Percentiles rank a stretch among this genome's conserved stretches.
Conservation (phyloP, 1,140 invertebrate genomes). For the Drosophila watanabei region DNA sequence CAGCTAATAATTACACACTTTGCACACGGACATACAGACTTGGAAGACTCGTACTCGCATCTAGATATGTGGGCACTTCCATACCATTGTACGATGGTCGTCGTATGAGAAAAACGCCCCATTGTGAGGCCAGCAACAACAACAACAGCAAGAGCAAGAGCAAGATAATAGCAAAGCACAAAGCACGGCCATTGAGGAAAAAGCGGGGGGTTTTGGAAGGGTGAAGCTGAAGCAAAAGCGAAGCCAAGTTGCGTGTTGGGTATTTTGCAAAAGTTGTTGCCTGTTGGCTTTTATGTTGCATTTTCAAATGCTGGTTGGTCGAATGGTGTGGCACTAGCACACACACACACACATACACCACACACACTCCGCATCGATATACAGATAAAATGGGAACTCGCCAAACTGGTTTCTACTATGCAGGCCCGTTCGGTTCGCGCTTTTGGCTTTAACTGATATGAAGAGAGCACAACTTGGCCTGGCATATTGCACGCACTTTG, state of each 20-base stretch:
- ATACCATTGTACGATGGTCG: slow-evolving; percentile 34
- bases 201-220: background rate
- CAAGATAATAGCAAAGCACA: slow-evolving; percentile 54
- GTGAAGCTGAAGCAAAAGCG: slow-evolving; percentile 20
- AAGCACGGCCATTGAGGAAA: slow-evolving; percentile 67
- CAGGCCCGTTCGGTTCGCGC: slow-evolving; percentile 69
- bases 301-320: slow-evolving; percentile 83
- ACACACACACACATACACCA: slow-evolving; percentile 26
- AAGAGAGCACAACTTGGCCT: slow-evolving; percentile 46
- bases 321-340: slow-evolving; percentile 61
- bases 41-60: slow-evolving; percentile 55
- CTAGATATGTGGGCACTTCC: slow-evolving; percentile 68
- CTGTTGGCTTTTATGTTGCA: slow-evolving; percentile 80
- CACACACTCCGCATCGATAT: slow-evolving; percentile 11
- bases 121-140: slow-evolving; percentile 58
- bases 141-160: slow-evolving; percentile 7
- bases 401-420: slow-evolving; percentile 79
- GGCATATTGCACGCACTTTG: slow-evolving; percentile 73
- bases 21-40: slow-evolving; percentile 25
- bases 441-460: slow-evolving; percentile 75
- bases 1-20: slow-evolving; percentile 76
- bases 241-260: slow-evolving; percentile 68
- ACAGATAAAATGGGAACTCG: slow-evolving; percentile 57
- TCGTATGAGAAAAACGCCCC: slow-evolving; percentile 78
- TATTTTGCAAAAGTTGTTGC: slow-evolving; percentile 74